Percentiles rank a stretch among this genome's conserved stretches.
Evolutionary conservation across 1,140 invertebrate genomes (phyloP).

Genomic region (Camponotus vicinus): DNA sequence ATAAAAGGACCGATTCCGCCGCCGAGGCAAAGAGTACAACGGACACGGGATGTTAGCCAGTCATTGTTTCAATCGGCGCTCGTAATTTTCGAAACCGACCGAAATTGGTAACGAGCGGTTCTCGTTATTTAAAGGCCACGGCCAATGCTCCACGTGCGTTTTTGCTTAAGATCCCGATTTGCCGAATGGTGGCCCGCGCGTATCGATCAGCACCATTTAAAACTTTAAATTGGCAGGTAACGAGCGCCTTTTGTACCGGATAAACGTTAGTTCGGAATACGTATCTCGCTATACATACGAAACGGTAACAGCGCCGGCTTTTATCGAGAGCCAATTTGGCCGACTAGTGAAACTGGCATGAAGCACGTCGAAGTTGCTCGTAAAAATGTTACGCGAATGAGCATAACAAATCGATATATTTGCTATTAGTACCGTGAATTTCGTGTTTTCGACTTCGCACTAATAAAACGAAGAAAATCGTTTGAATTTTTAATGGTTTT

Average conservation of each 20-base stretch:
- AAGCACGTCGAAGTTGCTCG: constrained; percentile 8
- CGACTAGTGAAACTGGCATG: background rate
- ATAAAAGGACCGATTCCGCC: constrained; percentile 38
- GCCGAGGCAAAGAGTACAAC: constrained; percentile 33
- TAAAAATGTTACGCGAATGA: constrained; percentile 51
- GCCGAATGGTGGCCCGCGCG: background rate
- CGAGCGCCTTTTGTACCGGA: constrained; percentile 50
- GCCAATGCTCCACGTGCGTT: constrained; percentile 8
- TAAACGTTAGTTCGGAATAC: constrained; percentile 44
- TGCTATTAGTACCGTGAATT: constrained; percentile 11
- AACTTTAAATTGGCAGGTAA: constrained; percentile 69
- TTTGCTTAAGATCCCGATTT: constrained; percentile 54
- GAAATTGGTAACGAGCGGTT: constrained; percentile 29
- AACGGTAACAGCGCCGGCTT: constrained; percentile 19
- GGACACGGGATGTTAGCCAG: constrained; percentile 29
- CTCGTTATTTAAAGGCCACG: constrained; percentile 52
- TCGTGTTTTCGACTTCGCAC: background rate
- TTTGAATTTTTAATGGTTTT: constrained; percentile 41
- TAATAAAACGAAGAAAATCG: background rate
- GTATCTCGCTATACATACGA: constrained; percentile 12
- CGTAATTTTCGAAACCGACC: constrained; percentile 46
- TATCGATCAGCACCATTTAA: constrained; percentile 36
- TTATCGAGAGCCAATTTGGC: constrained; percentile 56
- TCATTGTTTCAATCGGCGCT: constrained; percentile 39
- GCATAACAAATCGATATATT: constrained; percentile 6